Conservation (phyloP, 2,113 vertebrate genomes). For the Motacilla alba region DNA sequence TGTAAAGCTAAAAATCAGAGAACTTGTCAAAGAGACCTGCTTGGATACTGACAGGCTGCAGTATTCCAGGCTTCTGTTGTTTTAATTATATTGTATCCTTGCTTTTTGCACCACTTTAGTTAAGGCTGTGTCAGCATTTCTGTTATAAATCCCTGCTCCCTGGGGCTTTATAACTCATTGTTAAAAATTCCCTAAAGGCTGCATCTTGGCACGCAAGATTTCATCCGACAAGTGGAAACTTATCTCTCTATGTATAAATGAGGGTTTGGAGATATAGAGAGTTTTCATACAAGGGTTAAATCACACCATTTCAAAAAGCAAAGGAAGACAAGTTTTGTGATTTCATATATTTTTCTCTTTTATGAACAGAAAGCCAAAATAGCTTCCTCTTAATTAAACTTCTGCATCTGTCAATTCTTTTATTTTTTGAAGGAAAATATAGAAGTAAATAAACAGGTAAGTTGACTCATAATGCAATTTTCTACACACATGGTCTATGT, state of each 20-base stretch:
- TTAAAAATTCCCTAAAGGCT: not conserved
- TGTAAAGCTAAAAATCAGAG: conserved; percentile 45
- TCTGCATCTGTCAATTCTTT: not conserved
- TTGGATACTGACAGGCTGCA: conserved; percentile 15
- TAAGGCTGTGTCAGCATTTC: conserved; percentile 7
- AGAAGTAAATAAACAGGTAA: conserved; percentile 33
- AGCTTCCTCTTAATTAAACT: not conserved
- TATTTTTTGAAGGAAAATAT: not conserved
- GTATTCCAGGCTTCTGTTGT: conserved; percentile 18
- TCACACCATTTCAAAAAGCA: not conserved
- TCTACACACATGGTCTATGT: not conserved
- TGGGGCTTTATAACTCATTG: not conserved
- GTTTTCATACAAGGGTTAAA: not conserved
- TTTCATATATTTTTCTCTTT: not conserved
- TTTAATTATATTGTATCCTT: conserved; percentile 51
- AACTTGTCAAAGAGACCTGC: conserved; percentile 46
- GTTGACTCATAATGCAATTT: conserved; percentile 11
- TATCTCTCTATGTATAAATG: not conserved
- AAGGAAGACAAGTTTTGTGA: not conserved
- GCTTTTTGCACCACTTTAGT: not conserved
- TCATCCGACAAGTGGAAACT: not conserved
- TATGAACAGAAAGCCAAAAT: not conserved
- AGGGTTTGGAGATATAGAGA: not conserved
- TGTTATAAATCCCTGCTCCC: not conserved
- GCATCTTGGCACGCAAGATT: not conserved